These are phyloP conservation scores for Erythrolamprus reginae DNA, from an alignment of 2,113 vertebrate species.

Conservation along the genomic window DNA sequence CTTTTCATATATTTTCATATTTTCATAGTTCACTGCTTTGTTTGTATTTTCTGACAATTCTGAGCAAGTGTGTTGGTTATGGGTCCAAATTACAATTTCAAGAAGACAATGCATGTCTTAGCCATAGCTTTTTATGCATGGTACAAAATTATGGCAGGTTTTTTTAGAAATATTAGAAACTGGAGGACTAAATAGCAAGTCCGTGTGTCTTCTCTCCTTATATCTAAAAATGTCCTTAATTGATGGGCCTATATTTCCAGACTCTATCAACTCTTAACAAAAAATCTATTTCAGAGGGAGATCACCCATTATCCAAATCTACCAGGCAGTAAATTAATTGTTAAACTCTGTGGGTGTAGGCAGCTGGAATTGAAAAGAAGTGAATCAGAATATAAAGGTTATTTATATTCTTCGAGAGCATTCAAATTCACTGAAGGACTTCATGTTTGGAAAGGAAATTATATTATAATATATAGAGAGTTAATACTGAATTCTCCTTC, in stretches of 20 bases:
- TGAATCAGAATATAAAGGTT: not conserved
- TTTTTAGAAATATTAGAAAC: not conserved
- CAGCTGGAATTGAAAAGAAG: not conserved
- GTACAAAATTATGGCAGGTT: not conserved
- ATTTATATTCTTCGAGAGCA: not conserved
- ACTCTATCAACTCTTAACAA: not conserved
- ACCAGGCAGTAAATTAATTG: not conserved
- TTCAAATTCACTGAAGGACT: not conserved
- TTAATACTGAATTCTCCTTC: not conserved
- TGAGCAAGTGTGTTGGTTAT: not conserved
- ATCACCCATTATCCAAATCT: not conserved
- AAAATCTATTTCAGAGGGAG: not conserved
- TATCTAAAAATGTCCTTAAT: not conserved
- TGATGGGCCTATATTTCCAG: not conserved
- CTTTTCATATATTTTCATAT: not conserved
- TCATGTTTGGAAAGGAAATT: not conserved
- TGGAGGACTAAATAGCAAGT: not conserved
- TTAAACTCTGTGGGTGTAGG: not conserved
- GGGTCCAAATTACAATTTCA: not conserved
- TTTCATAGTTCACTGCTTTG: not conserved
- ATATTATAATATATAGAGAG: not conserved
- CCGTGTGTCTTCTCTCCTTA: not conserved
- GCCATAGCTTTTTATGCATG: not conserved
- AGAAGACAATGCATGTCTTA: not conserved
- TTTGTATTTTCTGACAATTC: not conserved